Conservation (phyloP, 2,113 vertebrate species). For the Esox niger region DNA sequence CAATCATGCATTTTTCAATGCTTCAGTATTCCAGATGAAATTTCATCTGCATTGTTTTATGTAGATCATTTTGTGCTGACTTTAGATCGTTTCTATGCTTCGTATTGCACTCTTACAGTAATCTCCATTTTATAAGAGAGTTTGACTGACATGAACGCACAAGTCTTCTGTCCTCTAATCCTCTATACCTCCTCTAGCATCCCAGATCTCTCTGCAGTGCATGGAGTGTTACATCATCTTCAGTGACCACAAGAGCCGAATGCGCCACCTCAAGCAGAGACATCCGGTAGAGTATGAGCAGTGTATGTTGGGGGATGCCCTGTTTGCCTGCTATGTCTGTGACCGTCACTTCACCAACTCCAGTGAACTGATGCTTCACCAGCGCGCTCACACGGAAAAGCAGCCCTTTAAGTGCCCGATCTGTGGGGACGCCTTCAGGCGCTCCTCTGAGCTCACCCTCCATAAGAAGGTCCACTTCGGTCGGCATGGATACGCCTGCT, state of each 20-base stretch:
- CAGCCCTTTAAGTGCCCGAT: conserved; percentile 75
- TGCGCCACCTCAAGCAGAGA: conserved; percentile 72
- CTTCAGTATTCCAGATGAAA: background rate
- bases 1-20: background rate
- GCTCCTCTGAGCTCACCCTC: conserved; percentile 80
- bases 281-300: conserved; percentile 75
- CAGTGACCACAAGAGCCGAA: conserved; percentile 73
- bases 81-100: too few relatives aligned
- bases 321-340: conserved; percentile 84
- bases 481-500: conserved; percentile 75
- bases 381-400: conserved; percentile 82
- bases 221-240: conserved; percentile 78
- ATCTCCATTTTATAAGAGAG: background rate
- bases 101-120: too few relatives aligned
- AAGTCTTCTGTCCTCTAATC: background rate
- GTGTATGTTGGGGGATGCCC: conserved; percentile 73
- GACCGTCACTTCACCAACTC: conserved; percentile 87
- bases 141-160: too few relatives aligned
- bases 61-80: background rate
- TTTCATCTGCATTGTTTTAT: background rate
- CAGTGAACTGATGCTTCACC: conserved; percentile 82
- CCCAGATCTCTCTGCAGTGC: conserved; percentile 74
- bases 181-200: conserved; percentile 50
- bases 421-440: conserved; percentile 77
- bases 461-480: conserved; percentile 82